Conservation (phyloP, 2,797 vertebrate genomes). For the Denticeps clupeoides region DNA sequence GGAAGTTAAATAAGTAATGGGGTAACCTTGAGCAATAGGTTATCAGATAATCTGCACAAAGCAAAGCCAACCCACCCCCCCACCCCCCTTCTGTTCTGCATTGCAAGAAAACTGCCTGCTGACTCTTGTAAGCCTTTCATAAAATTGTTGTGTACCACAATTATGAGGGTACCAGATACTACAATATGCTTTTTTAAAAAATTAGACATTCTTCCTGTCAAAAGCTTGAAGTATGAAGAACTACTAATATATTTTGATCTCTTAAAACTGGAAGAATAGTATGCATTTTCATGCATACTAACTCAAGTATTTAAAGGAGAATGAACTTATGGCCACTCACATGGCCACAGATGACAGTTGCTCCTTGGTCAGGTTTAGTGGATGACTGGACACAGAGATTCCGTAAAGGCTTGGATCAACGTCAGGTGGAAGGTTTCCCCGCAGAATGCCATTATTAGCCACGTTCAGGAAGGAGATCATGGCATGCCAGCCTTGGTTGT, state of each 20-base stretch:
- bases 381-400: conserved; percentile 83
- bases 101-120: too few relatives aligned
- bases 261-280: too few relatives aligned
- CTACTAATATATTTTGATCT: too few relatives aligned
- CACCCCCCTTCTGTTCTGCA: too few relatives aligned
- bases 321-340: conserved; percentile 57
- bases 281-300: too few relatives aligned
- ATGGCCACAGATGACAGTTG: conserved; percentile 77
- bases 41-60: conserved; percentile 31
- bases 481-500: conserved; percentile 88
- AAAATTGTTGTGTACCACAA: too few relatives aligned
- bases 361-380: conserved; percentile 88
- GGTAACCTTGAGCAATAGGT: conserved; percentile 37
- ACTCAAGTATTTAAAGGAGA: not conserved
- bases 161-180: too few relatives aligned
- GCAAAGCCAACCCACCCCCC: conserved; percentile 5
- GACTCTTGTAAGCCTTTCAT: too few relatives aligned
- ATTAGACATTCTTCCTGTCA: too few relatives aligned
- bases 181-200: too few relatives aligned
- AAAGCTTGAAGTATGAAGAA: too few relatives aligned
- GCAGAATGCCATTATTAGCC: conserved; percentile 85
- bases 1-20: conserved; percentile 12
- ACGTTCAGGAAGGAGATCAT: conserved; percentile 79
- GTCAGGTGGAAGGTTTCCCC: conserved; percentile 69
- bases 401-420: conserved; percentile 66